Percentiles rank a stretch among this genome's conserved stretches.
These are phyloP conservation scores for Tuberolachnus salignus DNA, from an alignment of 2,888 invertebrate genomes.

Conservation along the genomic window DNA sequence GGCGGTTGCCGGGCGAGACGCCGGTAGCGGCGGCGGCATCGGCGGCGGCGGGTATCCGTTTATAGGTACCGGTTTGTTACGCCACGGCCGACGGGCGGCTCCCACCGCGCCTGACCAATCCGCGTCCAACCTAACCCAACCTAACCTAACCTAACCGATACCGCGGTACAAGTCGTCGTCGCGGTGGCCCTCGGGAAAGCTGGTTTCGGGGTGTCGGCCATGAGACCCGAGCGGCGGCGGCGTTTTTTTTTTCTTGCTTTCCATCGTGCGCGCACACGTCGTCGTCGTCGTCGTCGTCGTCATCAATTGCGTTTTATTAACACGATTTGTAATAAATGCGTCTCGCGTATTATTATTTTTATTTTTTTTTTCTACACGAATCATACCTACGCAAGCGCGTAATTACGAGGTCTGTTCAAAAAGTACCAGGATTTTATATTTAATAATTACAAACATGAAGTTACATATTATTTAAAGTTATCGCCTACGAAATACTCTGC, in stretches of 20 bases:
- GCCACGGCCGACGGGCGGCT: conserved; percentile 45
- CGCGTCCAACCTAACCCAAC: no score
- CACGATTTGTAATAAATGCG: background rate
- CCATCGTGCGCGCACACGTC: background rate
- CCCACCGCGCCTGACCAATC: conserved; percentile 7
- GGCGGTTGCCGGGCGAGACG: background rate
- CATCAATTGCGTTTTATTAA: no score
- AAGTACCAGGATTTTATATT: no score
- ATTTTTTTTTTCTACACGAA: background rate
- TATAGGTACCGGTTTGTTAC: conserved; percentile 49
- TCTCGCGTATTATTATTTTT: background rate
- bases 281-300: background rate
- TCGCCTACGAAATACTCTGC: no score
- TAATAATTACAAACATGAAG: no score
- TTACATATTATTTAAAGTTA: no score
- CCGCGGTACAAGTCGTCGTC: background rate
- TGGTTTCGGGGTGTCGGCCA: conserved; percentile 54
- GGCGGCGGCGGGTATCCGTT: background rate
- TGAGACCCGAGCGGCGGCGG: conserved; percentile 17
- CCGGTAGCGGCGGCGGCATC: background rate
- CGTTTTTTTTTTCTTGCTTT: conserved; percentile 2
- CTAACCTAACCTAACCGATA: background rate
- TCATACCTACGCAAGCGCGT: background rate
- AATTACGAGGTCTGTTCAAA: no score
- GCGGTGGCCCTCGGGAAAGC: conserved; percentile 40